Evolutionary conservation across 2,797 vertebrate genomes (phyloP).

Genomic region (Rhinoraja longicauda): DNA sequence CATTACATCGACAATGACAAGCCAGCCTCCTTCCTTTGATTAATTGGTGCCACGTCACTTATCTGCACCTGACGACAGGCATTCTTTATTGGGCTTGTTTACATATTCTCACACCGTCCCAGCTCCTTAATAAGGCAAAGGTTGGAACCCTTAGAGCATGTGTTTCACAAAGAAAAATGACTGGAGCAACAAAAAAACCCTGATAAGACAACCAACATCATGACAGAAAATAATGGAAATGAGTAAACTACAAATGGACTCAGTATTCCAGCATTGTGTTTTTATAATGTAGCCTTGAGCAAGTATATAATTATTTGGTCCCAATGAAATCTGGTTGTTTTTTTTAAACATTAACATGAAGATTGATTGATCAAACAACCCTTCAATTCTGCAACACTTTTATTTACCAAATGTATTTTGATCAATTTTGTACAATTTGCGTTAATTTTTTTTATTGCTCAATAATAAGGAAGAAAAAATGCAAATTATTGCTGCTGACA

Average conservation of each 20-base stretch:
- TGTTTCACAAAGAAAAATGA: not conserved
- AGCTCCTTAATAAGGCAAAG: slow-evolving; percentile 47
- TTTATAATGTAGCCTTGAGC: not conserved
- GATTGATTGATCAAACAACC: not conserved
- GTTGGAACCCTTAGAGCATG: slow-evolving; percentile 45
- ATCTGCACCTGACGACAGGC: slow-evolving; percentile 72
- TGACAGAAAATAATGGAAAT: slow-evolving; percentile 29
- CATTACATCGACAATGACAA: slow-evolving; percentile 84
- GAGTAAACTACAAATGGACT: slow-evolving; percentile 6
- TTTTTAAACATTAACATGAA: not conserved
- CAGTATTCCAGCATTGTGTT: not conserved
- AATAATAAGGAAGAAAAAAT: not conserved
- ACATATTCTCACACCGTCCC: slow-evolving; percentile 56
- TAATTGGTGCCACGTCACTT: slow-evolving; percentile 93
- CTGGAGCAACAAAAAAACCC: not conserved
- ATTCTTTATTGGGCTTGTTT: slow-evolving; percentile 73
- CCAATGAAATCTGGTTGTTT: not conserved
- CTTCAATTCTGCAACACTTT: not conserved
- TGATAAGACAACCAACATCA: not conserved
- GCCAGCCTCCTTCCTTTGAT: slow-evolving; percentile 83
- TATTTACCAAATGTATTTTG: not conserved
- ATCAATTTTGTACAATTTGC: not conserved
- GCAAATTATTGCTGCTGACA: not conserved
- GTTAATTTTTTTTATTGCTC: not conserved
- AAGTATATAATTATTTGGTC: slow-evolving; percentile 5